Evolutionary conservation across 1,140 invertebrate species (phyloP).

Genomic region (Zaprionus davidi): DNA sequence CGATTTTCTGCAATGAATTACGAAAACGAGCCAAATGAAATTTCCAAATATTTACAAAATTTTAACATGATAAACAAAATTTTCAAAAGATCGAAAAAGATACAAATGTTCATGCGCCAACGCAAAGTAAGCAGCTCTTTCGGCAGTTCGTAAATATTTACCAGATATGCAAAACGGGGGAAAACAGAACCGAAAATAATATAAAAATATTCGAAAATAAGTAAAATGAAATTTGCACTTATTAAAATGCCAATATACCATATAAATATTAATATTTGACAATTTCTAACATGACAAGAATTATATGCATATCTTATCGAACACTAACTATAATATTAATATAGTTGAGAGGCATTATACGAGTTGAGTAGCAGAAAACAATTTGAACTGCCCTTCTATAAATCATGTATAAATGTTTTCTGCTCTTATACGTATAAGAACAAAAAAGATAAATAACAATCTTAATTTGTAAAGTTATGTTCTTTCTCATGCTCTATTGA

Average conservation of each 20-base stretch:
- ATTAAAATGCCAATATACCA: background rate
- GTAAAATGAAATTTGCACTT: background rate
- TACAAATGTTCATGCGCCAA: background rate
- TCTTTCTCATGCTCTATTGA: too few relatives aligned
- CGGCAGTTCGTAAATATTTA: background rate
- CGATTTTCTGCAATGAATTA: background rate
- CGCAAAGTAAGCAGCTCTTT: background rate
- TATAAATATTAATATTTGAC: background rate
- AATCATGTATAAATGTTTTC: too few relatives aligned
- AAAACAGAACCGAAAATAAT: background rate
- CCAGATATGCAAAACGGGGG: background rate
- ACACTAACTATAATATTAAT: too few relatives aligned
- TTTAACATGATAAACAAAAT: background rate
- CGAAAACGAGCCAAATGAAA: background rate
- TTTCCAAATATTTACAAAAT: conserved; percentile 7
- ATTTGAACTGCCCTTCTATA: too few relatives aligned
- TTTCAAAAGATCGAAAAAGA: background rate
- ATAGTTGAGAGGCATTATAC: too few relatives aligned
- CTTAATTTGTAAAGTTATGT: too few relatives aligned
- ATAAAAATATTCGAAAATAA: background rate
- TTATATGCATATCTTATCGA: too few relatives aligned
- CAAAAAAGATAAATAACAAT: too few relatives aligned
- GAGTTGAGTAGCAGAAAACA: too few relatives aligned
- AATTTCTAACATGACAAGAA: too few relatives aligned
- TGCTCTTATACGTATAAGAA: too few relatives aligned